A percentile compares a stretch with the other conserved stretches of the same genome.
These are phyloP conservation scores for Neodiprion lecontei DNA, from an alignment of 1,140 invertebrate species.

Conservation along the genomic window DNA sequence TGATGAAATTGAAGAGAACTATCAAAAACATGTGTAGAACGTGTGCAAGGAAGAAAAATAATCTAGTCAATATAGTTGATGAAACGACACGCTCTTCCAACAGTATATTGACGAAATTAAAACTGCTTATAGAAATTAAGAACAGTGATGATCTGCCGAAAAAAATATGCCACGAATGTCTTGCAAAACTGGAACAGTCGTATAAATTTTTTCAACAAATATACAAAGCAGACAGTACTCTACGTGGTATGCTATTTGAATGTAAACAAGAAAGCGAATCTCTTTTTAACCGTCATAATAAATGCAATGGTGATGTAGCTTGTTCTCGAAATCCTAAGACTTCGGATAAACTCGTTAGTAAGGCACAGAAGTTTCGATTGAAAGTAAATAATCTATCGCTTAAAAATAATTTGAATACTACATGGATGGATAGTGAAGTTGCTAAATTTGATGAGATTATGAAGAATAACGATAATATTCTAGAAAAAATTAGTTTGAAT, in stretches of 20 bases:
- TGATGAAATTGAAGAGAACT: neutral
- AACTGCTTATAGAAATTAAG: constrained; percentile 33
- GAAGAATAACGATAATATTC: neutral
- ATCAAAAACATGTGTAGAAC: constrained; percentile 31
- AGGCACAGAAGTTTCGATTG: neutral
- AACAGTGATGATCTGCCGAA: constrained; percentile 27
- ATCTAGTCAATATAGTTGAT: constrained; percentile 30
- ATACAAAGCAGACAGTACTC: constrained; percentile 29
- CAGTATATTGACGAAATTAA: constrained; percentile 29
- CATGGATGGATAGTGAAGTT: neutral
- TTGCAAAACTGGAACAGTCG: constrained; percentile 30
- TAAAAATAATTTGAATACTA: constrained; percentile 5
- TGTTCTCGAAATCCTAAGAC: too few species aligned
- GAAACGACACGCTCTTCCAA: constrained; percentile 24
- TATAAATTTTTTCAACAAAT: constrained; percentile 36
- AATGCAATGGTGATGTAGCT: neutral
- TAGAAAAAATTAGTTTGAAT: neutral
- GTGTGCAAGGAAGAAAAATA: constrained; percentile 28
- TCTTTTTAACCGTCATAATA: neutral
- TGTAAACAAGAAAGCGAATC: neutral
- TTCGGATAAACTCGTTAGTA: neutral
- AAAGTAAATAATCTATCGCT: neutral
- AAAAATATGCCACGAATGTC: constrained; percentile 31
- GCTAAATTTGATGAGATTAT: neutral
- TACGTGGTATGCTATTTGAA: constrained; percentile 30